A percentile compares a stretch with the other conserved stretches of the same genome.
phyloP scores from a whole-genome alignment of 1,140 invertebrate genomes.

The Rhopalosiphum padi region DNA sequence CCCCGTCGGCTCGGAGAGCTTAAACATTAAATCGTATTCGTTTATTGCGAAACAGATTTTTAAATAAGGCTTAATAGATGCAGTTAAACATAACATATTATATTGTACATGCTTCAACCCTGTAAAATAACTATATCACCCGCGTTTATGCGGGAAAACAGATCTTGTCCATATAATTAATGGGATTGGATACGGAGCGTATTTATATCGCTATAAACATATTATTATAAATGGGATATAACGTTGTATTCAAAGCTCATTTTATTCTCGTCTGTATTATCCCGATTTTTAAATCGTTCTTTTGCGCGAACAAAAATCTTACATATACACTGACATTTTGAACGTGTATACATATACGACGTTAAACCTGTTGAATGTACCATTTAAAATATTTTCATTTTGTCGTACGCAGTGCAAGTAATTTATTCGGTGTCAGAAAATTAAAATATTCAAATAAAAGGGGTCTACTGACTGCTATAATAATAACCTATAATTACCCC shows the following conservation, averaged over 20 bases:
- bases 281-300: background rate
- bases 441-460: conserved; percentile 24
- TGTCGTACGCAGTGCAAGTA: background rate
- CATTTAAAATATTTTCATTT: conserved; percentile 7
- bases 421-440: conserved; percentile 35
- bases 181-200: background rate
- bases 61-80: background rate
- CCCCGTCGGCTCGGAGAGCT: too few relatives aligned
- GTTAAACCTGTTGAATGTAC: conserved; percentile 16
- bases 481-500: background rate
- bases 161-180: conserved; percentile 18
- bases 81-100: background rate
- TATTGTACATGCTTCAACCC: background rate
- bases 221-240: background rate
- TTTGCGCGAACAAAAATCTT: background rate
- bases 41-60: background rate
- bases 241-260: background rate
- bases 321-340: background rate
- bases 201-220: background rate
- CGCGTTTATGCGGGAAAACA: background rate
- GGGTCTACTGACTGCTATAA: background rate
- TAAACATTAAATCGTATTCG: background rate
- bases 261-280: background rate
- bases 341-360: background rate
- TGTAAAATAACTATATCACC: background rate